Conservation (phyloP, 1,140 invertebrate genomes). For the Stenopsyche tienmushanensis region DNA sequence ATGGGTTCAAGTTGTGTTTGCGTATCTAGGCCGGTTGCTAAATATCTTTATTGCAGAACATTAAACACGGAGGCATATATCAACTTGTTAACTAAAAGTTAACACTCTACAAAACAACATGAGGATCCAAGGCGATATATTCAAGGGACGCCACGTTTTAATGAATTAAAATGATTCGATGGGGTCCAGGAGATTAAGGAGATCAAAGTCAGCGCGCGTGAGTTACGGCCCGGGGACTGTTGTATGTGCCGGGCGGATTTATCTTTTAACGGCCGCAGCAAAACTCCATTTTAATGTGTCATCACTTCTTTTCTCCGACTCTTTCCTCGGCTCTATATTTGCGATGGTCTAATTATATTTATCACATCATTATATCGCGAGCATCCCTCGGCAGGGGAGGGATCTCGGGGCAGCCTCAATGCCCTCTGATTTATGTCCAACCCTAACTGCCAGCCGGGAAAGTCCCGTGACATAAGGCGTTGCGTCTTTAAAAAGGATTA, state of each 20-base stretch:
- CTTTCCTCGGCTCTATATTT: not conserved
- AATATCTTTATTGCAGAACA: conserved; percentile 38
- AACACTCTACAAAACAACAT: conserved; percentile 23
- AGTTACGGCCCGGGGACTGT: too few species aligned
- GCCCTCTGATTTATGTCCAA: conserved; percentile 11
- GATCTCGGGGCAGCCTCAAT: not conserved
- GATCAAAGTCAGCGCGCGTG: too few species aligned
- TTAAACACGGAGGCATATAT: conserved; percentile 38
- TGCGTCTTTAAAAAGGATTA: conserved; percentile 16
- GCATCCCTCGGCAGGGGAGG: not conserved
- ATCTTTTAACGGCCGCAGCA: too few species aligned
- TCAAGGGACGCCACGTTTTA: too few species aligned
- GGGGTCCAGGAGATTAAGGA: too few species aligned
- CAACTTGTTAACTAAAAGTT: conserved; percentile 35
- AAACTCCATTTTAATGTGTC: not conserved
- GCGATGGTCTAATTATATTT: conserved; percentile 3
- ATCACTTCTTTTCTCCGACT: not conserved
- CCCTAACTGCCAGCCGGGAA: not conserved
- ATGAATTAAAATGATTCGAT: too few species aligned
- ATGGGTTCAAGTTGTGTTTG: too few species aligned
- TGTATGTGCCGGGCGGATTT: too few species aligned
- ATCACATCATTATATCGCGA: conserved; percentile 6
- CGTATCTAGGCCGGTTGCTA: conserved; percentile 7
- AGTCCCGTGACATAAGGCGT: conserved; percentile 20
- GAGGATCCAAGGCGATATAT: conserved; percentile 27